Evolutionary conservation across 37 sponge, comb jelly and placozoan genomes (phyloP).

Genomic region (Spongia lamella): DNA sequence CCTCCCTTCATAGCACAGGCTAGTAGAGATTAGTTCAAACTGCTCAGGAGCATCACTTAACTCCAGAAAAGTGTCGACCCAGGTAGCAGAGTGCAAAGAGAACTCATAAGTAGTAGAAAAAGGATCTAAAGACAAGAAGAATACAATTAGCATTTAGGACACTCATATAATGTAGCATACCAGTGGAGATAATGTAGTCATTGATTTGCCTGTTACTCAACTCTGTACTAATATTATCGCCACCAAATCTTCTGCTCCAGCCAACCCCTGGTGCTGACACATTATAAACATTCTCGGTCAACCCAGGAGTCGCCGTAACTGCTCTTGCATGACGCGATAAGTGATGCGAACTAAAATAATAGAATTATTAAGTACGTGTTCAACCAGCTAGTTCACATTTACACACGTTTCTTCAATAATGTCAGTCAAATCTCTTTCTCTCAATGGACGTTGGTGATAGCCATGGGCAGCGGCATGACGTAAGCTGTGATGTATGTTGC

Average conservation of each 20-base stretch:
- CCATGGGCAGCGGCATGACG: conserved; percentile 31
- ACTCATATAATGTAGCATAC: conserved; percentile 19
- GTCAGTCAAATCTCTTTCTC: conserved; percentile 40
- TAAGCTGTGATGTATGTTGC: conserved; percentile 13
- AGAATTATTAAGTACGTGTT: background rate
- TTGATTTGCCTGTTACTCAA: conserved; percentile 42
- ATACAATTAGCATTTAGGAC: background rate
- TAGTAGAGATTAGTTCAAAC: conserved; percentile 41
- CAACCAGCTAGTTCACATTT: background rate
- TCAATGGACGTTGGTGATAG: conserved; percentile 42
- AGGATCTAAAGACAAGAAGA: conserved; percentile 18
- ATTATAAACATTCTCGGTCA: conserved; percentile 33
- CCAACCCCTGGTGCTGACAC: conserved; percentile 58
- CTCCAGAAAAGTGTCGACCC: conserved; percentile 40
- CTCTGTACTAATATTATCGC: conserved; percentile 59
- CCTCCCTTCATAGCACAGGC: conserved; percentile 65
- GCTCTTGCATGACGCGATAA: no score
- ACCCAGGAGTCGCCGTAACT: background rate
- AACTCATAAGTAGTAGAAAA: conserved; percentile 57
- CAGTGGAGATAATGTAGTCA: conserved; percentile 43
- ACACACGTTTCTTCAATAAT: background rate
- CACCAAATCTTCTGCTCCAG: conserved; percentile 69
- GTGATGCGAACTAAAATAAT: no score
- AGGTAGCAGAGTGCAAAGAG: conserved; percentile 58
- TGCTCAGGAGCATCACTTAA: conserved; percentile 37